These are phyloP conservation scores for Theocolax elegans DNA, from an alignment of 1,140 invertebrate species.

Conservation along the genomic window DNA sequence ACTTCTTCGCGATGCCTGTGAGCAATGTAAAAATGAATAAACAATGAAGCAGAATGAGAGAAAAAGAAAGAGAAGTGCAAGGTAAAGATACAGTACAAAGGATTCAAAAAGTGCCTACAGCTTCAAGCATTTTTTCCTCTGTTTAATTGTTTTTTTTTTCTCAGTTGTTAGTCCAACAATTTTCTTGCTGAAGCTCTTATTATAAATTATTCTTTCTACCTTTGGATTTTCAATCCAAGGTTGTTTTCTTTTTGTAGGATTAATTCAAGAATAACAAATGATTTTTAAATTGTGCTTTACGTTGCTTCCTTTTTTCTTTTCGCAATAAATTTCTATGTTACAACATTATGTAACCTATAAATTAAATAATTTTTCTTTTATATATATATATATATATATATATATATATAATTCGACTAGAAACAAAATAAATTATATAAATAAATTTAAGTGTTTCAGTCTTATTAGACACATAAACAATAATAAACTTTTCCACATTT, in stretches of 20 bases:
- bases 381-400: too few species aligned
- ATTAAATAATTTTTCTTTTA: too few species aligned
- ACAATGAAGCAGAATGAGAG: slow-evolving; percentile 3
- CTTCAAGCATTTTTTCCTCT: slow-evolving; percentile 2
- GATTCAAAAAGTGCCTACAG: slow-evolving; percentile 8
- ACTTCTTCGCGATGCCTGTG: slow-evolving; percentile 9
- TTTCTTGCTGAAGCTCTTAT: too few species aligned
- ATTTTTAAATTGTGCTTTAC: too few species aligned
- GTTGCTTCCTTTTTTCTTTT: too few species aligned
- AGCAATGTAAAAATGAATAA: slow-evolving; percentile 29
- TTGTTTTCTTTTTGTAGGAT: too few species aligned
- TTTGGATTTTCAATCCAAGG: too few species aligned
- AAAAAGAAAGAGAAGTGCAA: neutral
- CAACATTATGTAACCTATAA: too few species aligned
- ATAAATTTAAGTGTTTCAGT: slow-evolving; percentile 13
- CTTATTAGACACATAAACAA: neutral
- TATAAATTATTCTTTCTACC: too few species aligned
- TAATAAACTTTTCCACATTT: slow-evolving; percentile 1
- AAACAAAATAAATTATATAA: slow-evolving; percentile 20
- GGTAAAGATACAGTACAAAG: slow-evolving; percentile 19
- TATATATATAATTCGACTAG: slow-evolving; percentile 33
- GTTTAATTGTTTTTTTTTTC: slow-evolving; percentile 8
- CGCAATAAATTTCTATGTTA: too few species aligned
- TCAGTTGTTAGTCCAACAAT: neutral
- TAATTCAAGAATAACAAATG: too few species aligned